Conservation (phyloP, 2,113 vertebrate species). For the Catharus minimus region DNA sequence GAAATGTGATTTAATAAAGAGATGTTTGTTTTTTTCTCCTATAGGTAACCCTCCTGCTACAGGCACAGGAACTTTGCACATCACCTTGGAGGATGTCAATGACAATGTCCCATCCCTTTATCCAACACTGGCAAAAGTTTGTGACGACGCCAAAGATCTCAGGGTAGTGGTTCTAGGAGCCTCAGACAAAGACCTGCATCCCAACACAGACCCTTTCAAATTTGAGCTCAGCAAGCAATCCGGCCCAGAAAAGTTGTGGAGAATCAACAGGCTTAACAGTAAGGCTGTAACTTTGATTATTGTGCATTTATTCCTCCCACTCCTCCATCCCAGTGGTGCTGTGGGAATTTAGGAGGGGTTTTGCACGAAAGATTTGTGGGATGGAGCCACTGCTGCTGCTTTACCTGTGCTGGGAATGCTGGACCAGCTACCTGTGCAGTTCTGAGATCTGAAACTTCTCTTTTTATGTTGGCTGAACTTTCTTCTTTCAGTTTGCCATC, state of each 20-base stretch:
- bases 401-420: not conserved
- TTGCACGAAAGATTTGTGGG: not conserved
- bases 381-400: not conserved
- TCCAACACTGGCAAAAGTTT: slow-evolving; percentile 87
- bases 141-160: slow-evolving; percentile 89
- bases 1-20: not conserved
- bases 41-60: slow-evolving; percentile 89
- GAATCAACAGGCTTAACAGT: slow-evolving; percentile 91
- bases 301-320: not conserved
- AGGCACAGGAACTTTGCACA: slow-evolving; percentile 89
- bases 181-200: slow-evolving; percentile 88
- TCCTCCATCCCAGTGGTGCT: not conserved
- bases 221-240: slow-evolving; percentile 92
- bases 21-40: not conserved
- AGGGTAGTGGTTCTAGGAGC: slow-evolving; percentile 88
- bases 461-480: not conserved
- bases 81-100: slow-evolving; percentile 90
- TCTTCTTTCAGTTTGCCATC: not conserved
- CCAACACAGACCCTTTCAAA: slow-evolving; percentile 92
- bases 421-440: not conserved
- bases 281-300: slow-evolving; percentile 55
- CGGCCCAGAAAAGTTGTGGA: slow-evolving; percentile 91
- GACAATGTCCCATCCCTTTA: slow-evolving; percentile 91
- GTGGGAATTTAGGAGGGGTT: not conserved
- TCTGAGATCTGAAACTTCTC: not conserved